Evolutionary conservation across 2,113 vertebrate species (phyloP), one percentile per base, ranked within the genome.

Genomic region (Pyrgilauda ruficollis): DNA sequence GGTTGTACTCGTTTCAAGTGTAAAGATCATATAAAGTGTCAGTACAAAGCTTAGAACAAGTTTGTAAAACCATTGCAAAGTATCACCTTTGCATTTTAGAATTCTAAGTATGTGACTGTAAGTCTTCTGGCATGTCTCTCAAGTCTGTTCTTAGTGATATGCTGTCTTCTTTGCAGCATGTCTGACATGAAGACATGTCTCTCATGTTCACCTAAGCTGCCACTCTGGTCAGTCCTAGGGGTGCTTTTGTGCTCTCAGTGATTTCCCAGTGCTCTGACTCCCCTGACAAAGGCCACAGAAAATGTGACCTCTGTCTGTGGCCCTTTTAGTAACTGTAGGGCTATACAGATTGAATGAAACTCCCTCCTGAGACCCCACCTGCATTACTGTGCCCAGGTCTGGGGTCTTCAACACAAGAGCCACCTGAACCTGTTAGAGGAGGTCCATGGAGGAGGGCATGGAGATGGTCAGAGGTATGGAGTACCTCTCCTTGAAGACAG

Each of bases 401-500:
- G 28, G 33, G 33, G 13, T 53, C 53, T 28, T 52, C 33, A 46
- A 26, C 46, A 52, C 26, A 15, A 31, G 52, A 44, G 39, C 30
- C 9, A 27, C 4, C 16, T 41, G 41, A 11, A 27, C 15, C 4
- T 35, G 9, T n/a, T 23, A 15, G 50, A 80, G 17, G 22, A 27
- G 13, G 12, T 19, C 14, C 17, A 16, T 1, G 10, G 50, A 50
- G 31, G 18, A 73, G 37, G 18, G 22, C 11, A 15, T 0, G 0
- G 47, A 28, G 22, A 20, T 37, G 31, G 24, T 28, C 27, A 30
- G 44, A 64, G 41, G 7, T 28, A 13, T 33, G 33, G 14, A 66
- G 18, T 22, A 33, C 15, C 22, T 81, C 35, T 81, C 18, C 59
- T 43, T 50, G 50, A 33, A 66, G 76, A 50, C 26, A 50, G 18